Base-by-base conservation (phyloP, 2,888 invertebrate species). In the Cataglyphis altisquamis region DNA sequence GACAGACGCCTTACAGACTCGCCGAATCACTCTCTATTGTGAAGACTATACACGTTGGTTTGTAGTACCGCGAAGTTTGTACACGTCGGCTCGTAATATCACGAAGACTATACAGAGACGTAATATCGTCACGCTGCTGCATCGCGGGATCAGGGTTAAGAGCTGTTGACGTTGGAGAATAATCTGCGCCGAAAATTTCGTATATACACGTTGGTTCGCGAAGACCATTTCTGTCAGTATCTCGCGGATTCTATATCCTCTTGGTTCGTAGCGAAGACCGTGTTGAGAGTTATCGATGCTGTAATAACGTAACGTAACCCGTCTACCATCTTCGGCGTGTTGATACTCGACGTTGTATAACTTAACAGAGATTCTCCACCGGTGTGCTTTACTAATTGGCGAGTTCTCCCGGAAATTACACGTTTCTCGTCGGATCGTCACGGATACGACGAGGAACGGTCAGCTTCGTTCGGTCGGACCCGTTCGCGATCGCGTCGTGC, bases 1-100 rank as follows among this genome's bases (percentile, higher is more conserved):
- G 67, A 55, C 25, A 66, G 67, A 15, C 39, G 63, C 66, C 39
- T 66, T 55, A 67, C 64, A 41, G 39, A 21, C 77, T 67, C 39
- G 77, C 39, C 39, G 55, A 67, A 48, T 75, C 74, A 75, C 74
- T 64, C 48, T 10, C 21, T 64, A 77, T 77, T 67, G 77, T 36
- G 39, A 39, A 9, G 67, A 55, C 77, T 39, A 36, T 67, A 41
- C 52, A 29, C 29, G 29, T n/a, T 15, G 25, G 67, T 29, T 55
- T 41, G 63, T 41, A 55, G 39, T 29, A 55, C n/a, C 67, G 77
- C 55, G 25, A 77, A 67, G 67, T 66, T 75, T 67, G 55, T 75
- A 39, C 48, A 75, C 75, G 52, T 25, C 25, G 52, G 36, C 66
- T 66, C 75, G 75, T 39, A 21, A 52, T 67, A 67, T 77, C 55